Base-by-base conservation (phyloP, 2,113 vertebrate species). In the Melanerpes aurifrons region DNA sequence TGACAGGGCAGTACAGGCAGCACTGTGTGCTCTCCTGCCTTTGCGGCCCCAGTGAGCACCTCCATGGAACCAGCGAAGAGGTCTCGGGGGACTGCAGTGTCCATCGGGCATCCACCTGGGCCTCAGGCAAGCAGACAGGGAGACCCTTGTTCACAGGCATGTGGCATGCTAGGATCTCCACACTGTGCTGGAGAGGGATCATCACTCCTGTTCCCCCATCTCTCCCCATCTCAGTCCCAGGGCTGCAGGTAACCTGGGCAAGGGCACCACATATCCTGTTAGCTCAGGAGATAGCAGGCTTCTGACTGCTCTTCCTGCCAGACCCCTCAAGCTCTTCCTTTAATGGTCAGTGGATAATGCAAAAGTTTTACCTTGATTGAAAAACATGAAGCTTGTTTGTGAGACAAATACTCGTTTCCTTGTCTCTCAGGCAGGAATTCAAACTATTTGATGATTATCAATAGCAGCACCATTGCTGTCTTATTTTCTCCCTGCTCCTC, bases 381-480 rank as follows among this genome's bases (percentile, higher is more conserved):
- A 78, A 93, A 92, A 75, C 53, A 59, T 1, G 31, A 83, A 90
- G 26, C 61, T 73, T 77, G 50, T 48, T 93, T 74, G 59, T 76
- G 74, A 89, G 78, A 61, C 24, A 67, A 84, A 31, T 83, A 76
- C 4, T 86, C 0, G 2, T 79, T 92, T 85, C 50, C 40, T 91
- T 86, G 67, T 89, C 64, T 89, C 70, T 91, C 0, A 1, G 57
- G 35, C 40, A 95, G 47, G 89, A 92, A 82, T 89, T 90, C 25
- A 66, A 91, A 74, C 75, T 83, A 85, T 92, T 64, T 92, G 75
- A 66, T 93, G 58, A 92, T 89, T 91, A 81, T 59, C 82, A 66
- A 67, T 40, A 92, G 68, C 80, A 95, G 76, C 40, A 82, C 15
- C 28, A 31, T 5, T 69, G 48, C 74, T 85, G 35, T 72, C 40